Conservation (phyloP, 2,113 vertebrate genomes). For the Scortum barcoo region DNA sequence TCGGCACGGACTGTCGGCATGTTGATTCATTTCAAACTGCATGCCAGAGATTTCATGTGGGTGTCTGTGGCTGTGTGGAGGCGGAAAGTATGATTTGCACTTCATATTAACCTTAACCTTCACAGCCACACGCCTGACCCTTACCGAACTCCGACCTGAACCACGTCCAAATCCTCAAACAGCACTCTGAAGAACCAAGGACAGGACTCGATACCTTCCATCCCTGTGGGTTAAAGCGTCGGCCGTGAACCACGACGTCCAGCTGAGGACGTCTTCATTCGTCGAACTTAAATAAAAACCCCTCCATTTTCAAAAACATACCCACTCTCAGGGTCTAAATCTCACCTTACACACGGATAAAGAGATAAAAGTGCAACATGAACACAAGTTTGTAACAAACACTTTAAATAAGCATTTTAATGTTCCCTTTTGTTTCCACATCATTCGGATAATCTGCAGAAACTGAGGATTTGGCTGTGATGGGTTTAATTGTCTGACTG, state of each 20-base stretch:
- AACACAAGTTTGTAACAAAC: neutral
- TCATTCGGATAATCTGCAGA: neutral
- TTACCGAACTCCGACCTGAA: neutral
- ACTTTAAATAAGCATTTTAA: no score
- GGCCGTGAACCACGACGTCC: neutral
- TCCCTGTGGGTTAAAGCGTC: no score
- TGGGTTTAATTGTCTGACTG: neutral
- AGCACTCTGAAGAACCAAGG: neutral
- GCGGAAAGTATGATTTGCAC: neutral
- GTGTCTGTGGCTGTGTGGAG: neutral
- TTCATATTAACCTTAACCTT: neutral
- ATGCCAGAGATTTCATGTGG: neutral
- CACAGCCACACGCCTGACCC: no score
- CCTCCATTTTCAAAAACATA: neutral
- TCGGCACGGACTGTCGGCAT: neutral
- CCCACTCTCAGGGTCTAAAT: neutral
- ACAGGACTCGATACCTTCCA: neutral
- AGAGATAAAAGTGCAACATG: neutral
- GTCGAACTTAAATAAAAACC: neutral
- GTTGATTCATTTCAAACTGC: neutral
- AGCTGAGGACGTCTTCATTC: neutral
- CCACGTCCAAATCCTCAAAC: neutral
- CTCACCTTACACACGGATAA: neutral
- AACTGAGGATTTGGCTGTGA: neutral
- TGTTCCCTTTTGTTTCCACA: neutral